Conservation (phyloP, 1,140 invertebrate genomes). For the Plectus sambesii region DNA sequence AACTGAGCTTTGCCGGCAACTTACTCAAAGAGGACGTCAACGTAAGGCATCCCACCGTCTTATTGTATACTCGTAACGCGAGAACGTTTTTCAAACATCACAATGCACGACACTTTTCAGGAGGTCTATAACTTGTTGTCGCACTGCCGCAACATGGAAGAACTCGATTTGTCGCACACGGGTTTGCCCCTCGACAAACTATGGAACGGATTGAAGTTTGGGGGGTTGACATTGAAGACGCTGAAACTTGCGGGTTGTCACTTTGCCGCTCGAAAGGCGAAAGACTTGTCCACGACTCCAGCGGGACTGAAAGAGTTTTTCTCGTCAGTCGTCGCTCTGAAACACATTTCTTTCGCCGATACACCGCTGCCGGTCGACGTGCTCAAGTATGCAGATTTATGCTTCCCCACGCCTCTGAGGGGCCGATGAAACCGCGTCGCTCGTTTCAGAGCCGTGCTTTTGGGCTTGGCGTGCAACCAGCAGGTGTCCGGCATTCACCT, state of each 20-base stretch:
- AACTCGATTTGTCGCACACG: constrained; percentile 35
- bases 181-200: constrained; percentile 34
- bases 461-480: constrained; percentile 29
- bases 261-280: constrained; percentile 8
- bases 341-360: constrained; percentile 11
- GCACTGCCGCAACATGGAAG: constrained; percentile 30
- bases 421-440: too few species aligned
- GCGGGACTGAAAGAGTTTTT: constrained; percentile 33
- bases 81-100: too few species aligned
- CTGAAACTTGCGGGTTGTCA: constrained; percentile 27
- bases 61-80: too few species aligned
- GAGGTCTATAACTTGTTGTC: constrained; percentile 37
- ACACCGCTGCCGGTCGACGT: constrained; percentile 16
- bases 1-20: constrained; percentile 26
- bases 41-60: constrained; percentile 22
- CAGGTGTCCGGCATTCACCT: constrained; percentile 16
- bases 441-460: constrained; percentile 20
- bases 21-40: constrained; percentile 29
- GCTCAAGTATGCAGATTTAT: too few species aligned
- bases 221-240: constrained; percentile 37
- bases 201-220: constrained; percentile 39
- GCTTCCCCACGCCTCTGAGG: too few species aligned
- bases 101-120: constrained; percentile 14
- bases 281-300: constrained; percentile 19
- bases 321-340: constrained; percentile 23